Conservation (phyloP, 2,888 invertebrate genomes). For the Hydriomena furcata region DNA sequence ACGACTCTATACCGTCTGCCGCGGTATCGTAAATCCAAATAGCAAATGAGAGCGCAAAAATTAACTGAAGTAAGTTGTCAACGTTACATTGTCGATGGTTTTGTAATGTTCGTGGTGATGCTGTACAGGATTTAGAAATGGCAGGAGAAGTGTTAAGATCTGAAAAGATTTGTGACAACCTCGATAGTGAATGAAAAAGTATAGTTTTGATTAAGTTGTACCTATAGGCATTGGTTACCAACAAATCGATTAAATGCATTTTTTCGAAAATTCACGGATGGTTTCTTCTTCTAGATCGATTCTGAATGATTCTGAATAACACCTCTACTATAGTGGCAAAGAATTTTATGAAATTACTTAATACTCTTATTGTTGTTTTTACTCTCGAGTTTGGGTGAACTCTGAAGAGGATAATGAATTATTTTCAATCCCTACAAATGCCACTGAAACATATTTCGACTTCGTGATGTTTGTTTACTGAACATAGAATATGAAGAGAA, state of each 20-base stretch:
- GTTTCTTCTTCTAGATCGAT: no score
- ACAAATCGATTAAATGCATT: no score
- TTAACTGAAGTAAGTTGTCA: conserved; percentile 35
- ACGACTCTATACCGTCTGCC: conserved; percentile 73
- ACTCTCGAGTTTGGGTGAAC: background rate
- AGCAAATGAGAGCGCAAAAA: conserved; percentile 53
- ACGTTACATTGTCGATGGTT: conserved; percentile 16
- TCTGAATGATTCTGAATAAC: no score
- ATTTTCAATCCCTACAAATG: conserved; percentile 18
- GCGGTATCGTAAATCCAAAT: conserved; percentile 59
- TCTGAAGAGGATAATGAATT: conserved; percentile 14
- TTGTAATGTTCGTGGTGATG: conserved; percentile 15
- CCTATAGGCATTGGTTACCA: no score
- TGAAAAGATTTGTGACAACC: no score
- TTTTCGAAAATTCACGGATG: no score
- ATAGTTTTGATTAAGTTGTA: no score
- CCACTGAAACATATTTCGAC: conserved; percentile 22
- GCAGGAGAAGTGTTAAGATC: background rate
- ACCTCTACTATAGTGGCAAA: no score
- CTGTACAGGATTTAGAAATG: conserved; percentile 14
- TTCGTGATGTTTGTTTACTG: conserved; percentile 24
- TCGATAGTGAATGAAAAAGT: no score
- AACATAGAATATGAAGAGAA: background rate
- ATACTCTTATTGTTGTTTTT: background rate
- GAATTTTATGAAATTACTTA: no score